Evolutionary conservation across 2,113 vertebrate genomes (phyloP).

Genomic region (Epinephelus moara): DNA sequence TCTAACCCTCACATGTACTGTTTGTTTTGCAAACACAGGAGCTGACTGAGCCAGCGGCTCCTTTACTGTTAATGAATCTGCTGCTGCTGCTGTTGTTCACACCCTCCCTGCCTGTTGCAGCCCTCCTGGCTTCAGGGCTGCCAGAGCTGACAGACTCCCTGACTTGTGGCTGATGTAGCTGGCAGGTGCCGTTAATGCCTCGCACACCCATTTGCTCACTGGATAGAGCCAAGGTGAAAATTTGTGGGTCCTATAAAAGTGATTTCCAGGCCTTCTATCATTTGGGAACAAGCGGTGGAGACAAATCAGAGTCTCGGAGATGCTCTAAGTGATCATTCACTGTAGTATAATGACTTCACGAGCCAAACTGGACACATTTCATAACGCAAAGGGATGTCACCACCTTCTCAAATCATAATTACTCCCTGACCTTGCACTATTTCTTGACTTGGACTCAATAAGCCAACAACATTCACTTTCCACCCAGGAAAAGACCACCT

Average conservation of each 20-base stretch:
- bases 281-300: slow-evolving; percentile 2
- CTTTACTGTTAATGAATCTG: slow-evolving; percentile 38
- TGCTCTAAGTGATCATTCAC: slow-evolving; percentile 1
- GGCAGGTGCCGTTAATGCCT: slow-evolving; percentile 34
- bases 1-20: slow-evolving; percentile 12
- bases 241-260: slow-evolving; percentile 11
- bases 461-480: slow-evolving; percentile 18
- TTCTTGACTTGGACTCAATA: neutral
- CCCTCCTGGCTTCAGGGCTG: slow-evolving; percentile 8
- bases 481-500: neutral
- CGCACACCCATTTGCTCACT: slow-evolving; percentile 23
- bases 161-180: slow-evolving; percentile 45
- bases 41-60: slow-evolving; percentile 26
- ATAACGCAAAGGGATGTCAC: neutral
- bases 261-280: slow-evolving; percentile 16
- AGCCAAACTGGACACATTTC: neutral
- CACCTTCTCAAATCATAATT: neutral
- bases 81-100: neutral
- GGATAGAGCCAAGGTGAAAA: slow-evolving; percentile 23
- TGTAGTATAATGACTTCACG: neutral
- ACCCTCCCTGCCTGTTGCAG: slow-evolving; percentile 43
- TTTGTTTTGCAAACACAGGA: slow-evolving; percentile 56
- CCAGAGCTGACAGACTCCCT: slow-evolving; percentile 26
- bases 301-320: slow-evolving; percentile 12
- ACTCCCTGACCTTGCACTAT: neutral